These are phyloP conservation scores for Typhlomys cinereus DNA, from an alignment of 2,113 vertebrate genomes.

Conservation along the genomic window DNA sequence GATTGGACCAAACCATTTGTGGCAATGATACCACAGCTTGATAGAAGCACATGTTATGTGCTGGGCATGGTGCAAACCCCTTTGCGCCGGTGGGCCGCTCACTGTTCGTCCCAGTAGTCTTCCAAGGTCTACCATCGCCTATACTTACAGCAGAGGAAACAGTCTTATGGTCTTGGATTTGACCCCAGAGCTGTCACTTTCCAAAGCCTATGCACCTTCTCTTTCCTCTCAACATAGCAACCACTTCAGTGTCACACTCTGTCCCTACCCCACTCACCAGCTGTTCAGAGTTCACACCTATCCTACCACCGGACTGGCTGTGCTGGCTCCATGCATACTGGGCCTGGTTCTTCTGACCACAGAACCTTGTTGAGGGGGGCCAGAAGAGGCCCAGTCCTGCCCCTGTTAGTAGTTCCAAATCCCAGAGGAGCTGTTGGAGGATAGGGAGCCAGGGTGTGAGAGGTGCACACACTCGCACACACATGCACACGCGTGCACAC, in stretches of 20 bases:
- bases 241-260: rapidly evolving
- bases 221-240: no score
- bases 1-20: not conserved
- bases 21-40: not conserved
- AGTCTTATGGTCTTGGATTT: not conserved
- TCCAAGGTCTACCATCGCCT: not conserved
- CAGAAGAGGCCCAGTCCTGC: conserved; percentile 66
- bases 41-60: not conserved
- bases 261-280: not conserved
- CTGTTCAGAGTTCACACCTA: rapidly evolving
- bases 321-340: rapidly evolving
- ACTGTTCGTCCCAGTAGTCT: not conserved
- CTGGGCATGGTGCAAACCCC: not conserved
- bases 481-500: no score
- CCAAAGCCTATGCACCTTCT: not conserved
- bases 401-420: conserved; percentile 64
- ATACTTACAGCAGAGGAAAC: not conserved
- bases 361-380: not conserved
- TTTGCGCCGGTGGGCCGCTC: not conserved
- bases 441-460: not conserved
- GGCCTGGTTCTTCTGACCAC: not conserved
- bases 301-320: not conserved
- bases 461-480: not conserved
- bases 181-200: not conserved
- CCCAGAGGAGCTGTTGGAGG: conserved; percentile 68